phyloP scores from a whole-genome alignment of 1,140 invertebrate genomes.

The Bombus haemorrhoidalis region DNA sequence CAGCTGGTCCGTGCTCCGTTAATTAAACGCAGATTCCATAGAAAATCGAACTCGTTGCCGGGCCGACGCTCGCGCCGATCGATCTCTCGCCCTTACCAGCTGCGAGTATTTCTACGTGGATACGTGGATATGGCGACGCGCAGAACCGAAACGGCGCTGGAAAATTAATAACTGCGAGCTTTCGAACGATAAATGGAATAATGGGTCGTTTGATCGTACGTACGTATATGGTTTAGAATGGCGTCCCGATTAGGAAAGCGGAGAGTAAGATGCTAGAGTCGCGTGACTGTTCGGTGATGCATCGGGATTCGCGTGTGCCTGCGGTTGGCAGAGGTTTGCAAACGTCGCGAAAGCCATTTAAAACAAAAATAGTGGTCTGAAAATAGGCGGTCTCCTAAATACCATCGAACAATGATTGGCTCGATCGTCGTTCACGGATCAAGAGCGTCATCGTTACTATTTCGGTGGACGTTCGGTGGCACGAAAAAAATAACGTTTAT shows the following conservation, averaged over 20 bases:
- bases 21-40: background rate
- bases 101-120: background rate
- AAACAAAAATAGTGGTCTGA: conserved; percentile 50
- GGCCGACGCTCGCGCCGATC: too few relatives aligned
- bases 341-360: conserved; percentile 32
- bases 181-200: background rate
- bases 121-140: background rate
- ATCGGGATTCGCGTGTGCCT: conserved; percentile 15
- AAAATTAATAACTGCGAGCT: background rate
- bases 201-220: background rate
- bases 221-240: background rate
- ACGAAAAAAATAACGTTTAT: conserved; percentile 50
- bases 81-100: too few relatives aligned
- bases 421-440: conserved; percentile 44
- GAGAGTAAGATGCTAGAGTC: background rate
- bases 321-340: conserved; percentile 1
- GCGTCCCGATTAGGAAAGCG: background rate
- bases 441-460: conserved; percentile 48
- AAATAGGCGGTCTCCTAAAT: conserved; percentile 61
- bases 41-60: background rate
- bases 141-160: too few relatives aligned
- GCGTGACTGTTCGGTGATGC: conserved; percentile 11
- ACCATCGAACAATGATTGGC: conserved; percentile 61
- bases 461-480: conserved; percentile 38
- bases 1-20: too few relatives aligned